Conservation (phyloP, 2,113 vertebrate genomes). For the Pavo muticus region DNA sequence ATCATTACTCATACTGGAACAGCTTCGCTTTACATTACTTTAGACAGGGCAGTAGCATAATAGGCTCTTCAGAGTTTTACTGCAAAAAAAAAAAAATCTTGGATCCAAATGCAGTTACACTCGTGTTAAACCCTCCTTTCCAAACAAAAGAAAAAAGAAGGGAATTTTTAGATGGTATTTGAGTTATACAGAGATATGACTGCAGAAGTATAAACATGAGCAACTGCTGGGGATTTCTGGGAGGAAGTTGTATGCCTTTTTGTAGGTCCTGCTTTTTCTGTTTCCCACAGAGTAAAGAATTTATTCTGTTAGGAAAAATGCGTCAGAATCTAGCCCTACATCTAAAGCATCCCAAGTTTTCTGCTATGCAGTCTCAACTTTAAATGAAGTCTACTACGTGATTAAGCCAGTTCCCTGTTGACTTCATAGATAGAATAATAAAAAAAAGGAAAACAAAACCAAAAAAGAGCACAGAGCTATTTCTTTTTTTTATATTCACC, state of each 20-base stretch:
- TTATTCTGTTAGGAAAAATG: background rate
- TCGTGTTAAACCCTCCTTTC: background rate
- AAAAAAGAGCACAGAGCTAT: background rate
- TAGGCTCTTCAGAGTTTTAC: conserved; percentile 35
- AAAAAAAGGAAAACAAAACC: background rate
- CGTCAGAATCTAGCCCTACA: background rate
- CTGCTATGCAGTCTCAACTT: background rate
- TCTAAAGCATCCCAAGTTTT: background rate
- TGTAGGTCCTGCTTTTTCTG: background rate
- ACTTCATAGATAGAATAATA: background rate
- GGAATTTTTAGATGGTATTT: background rate
- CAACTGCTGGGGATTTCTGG: background rate
- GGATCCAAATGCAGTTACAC: background rate
- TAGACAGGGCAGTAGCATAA: conserved; percentile 20
- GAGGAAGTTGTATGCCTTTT: background rate
- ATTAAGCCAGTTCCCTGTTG: background rate
- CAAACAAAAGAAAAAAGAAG: background rate
- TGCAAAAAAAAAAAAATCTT: background rate
- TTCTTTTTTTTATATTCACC: background rate
- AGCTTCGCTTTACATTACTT: conserved; percentile 35
- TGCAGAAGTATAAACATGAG: background rate
- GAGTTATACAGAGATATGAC: background rate
- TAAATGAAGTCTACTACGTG: background rate
- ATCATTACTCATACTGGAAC: conserved; percentile 55
- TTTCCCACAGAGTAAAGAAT: background rate